Percentiles rank a stretch among this genome's conserved stretches.
Evolutionary conservation across 2,797 vertebrate species (phyloP).

Genomic region (Tympanoctomys barrerae): DNA sequence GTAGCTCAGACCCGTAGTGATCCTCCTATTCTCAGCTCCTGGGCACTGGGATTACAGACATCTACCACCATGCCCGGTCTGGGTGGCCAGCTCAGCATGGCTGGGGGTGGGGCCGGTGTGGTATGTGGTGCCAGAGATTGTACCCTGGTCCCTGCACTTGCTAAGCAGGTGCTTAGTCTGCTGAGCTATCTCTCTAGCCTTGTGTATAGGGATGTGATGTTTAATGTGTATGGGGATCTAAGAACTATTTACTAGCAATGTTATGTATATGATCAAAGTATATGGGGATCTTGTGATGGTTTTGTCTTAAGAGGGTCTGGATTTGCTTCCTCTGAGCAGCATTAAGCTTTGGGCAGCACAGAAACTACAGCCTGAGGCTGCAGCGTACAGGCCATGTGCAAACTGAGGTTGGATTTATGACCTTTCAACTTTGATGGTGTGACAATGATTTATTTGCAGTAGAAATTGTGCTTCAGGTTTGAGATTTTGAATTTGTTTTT

Average conservation of each 20-base stretch:
- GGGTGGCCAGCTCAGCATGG: no score
- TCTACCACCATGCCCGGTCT: no score
- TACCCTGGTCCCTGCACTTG: no score
- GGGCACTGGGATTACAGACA: no score
- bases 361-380: not conserved
- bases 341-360: not conserved
- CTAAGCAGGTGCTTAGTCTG: no score
- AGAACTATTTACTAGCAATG: not conserved
- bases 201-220: not conserved
- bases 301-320: not conserved
- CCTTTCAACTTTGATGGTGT: not conserved
- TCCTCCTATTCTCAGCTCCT: no score
- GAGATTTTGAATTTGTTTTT: not conserved
- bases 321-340: not conserved
- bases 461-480: not conserved
- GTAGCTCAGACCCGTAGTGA: no score
- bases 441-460: not conserved
- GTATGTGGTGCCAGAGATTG: no score
- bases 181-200: no score
- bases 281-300: not conserved
- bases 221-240: not conserved
- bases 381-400: fast-evolving
- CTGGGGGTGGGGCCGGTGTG: no score
- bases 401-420: not conserved
- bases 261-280: not conserved